Conservation (phyloP, 2,797 vertebrate species). For the Sebastolobus alascanus region DNA sequence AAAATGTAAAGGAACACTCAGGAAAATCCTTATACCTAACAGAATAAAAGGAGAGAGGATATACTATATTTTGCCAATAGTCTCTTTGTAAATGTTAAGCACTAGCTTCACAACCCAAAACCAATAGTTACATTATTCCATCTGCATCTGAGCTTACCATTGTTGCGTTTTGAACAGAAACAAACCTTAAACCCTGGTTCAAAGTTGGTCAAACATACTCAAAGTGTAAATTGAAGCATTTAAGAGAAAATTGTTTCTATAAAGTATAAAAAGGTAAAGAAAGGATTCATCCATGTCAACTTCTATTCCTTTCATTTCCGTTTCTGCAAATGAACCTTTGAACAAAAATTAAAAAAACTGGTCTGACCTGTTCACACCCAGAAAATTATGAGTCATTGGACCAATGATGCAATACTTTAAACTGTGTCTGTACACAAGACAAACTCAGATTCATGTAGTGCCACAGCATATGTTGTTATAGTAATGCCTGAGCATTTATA, state of each 20-base stretch:
- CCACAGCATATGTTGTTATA: not conserved
- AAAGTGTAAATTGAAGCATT: not conserved
- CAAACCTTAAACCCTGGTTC: not conserved
- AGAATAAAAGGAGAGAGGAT: not conserved
- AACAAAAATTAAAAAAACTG: not conserved
- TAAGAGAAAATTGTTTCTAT: not conserved
- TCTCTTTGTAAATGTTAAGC: not conserved
- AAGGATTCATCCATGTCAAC: not conserved
- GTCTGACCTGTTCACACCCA: constrained; percentile 12
- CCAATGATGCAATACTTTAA: constrained; percentile 12
- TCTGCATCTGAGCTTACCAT: not conserved
- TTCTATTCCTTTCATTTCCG: not conserved
- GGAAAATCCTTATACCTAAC: not conserved
- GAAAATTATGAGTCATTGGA: constrained; percentile 14
- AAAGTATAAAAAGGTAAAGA: not conserved
- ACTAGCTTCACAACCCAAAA: not conserved
- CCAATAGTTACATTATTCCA: not conserved
- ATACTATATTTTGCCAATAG: not conserved
- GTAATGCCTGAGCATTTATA: not conserved
- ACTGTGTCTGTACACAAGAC: not conserved
- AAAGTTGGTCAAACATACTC: not conserved
- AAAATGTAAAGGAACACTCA: not conserved
- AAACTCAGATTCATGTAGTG: not conserved
- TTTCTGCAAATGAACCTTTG: not conserved
- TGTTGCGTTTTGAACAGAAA: not conserved